phyloP scores from a whole-genome alignment of 2,888 invertebrate species.

The Epirrita christyi region DNA sequence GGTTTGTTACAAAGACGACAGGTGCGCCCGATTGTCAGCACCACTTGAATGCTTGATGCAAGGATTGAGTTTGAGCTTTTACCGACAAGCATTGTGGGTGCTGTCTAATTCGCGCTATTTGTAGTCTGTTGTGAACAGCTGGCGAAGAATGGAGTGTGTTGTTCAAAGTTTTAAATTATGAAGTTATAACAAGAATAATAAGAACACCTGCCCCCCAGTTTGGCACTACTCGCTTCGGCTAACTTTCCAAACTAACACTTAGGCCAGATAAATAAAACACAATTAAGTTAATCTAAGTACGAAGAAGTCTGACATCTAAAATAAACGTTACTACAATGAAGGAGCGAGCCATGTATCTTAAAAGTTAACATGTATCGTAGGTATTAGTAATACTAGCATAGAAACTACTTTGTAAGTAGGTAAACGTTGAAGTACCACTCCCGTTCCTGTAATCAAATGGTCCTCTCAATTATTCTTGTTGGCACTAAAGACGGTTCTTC shows the following conservation, averaged over 20 bases:
- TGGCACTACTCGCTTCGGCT: no score
- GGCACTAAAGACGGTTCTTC: slow-evolving; percentile 16
- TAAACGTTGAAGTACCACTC: slow-evolving; percentile 7
- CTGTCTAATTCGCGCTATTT: slow-evolving; percentile 14
- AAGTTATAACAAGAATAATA: no score
- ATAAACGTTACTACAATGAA: no score
- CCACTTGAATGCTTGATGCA: slow-evolving; percentile 78
- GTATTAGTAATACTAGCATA: no score
- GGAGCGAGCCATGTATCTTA: no score
- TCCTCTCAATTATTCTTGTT: slow-evolving; percentile 24
- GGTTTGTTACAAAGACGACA: slow-evolving; percentile 52
- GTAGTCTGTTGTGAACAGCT: slow-evolving; percentile 3
- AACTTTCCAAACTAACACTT: no score
- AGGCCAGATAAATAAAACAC: no score
- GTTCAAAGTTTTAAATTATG: no score
- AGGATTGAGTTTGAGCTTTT: slow-evolving; percentile 74
- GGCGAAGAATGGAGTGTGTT: not conserved
- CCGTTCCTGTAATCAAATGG: slow-evolving; percentile 13
- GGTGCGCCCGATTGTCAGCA: slow-evolving; percentile 76
- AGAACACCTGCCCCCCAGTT: no score
- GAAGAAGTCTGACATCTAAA: no score
- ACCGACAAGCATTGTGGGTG: slow-evolving; percentile 39
- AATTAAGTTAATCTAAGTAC: no score
- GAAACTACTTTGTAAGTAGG: not conserved
- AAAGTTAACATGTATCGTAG: no score